phyloP scores from a whole-genome alignment of 1,140 invertebrate species.

The Hydropsyche tenuis region DNA sequence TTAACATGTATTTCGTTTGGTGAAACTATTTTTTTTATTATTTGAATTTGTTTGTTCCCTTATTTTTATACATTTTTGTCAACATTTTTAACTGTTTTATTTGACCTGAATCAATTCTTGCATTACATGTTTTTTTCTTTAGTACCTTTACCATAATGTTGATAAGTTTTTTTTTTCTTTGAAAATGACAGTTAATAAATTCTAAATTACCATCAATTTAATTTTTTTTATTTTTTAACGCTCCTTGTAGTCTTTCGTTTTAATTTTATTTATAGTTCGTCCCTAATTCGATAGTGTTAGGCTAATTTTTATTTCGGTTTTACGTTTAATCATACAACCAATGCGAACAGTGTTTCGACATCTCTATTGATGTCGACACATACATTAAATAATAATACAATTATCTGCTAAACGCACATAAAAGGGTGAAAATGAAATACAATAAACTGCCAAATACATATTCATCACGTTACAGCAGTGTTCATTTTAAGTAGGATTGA shows the following conservation, averaged over 20 bases:
- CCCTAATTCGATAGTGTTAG: too few species aligned
- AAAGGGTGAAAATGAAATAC: neutral
- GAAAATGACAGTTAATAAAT: conserved; percentile 29
- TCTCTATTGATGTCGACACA: too few species aligned
- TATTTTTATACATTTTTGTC: neutral
- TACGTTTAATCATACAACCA: too few species aligned
- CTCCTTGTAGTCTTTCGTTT: neutral
- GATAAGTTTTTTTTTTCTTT: conserved; percentile 3
- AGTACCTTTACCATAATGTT: neutral
- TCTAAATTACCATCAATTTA: conserved; percentile 23
- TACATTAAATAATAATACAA: too few species aligned
- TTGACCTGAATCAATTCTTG: neutral
- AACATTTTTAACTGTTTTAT: neutral
- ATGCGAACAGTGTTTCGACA: too few species aligned
- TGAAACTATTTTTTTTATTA: neutral
- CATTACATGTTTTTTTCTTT: neutral
- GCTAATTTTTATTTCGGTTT: too few species aligned
- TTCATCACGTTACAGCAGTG: neutral
- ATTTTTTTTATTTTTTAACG: conserved; percentile 9
- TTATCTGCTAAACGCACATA: neutral
- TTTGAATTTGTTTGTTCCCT: neutral
- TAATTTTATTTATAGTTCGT: too few species aligned
- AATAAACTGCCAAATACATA: conserved; percentile 27
- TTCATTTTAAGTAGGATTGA: conserved; percentile 30
- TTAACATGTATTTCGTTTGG: neutral